A percentile compares a stretch with the other conserved stretches of the same genome.
phyloP scores from a whole-genome alignment of 1,140 invertebrate genomes.

The Drosophila sechellia region DNA sequence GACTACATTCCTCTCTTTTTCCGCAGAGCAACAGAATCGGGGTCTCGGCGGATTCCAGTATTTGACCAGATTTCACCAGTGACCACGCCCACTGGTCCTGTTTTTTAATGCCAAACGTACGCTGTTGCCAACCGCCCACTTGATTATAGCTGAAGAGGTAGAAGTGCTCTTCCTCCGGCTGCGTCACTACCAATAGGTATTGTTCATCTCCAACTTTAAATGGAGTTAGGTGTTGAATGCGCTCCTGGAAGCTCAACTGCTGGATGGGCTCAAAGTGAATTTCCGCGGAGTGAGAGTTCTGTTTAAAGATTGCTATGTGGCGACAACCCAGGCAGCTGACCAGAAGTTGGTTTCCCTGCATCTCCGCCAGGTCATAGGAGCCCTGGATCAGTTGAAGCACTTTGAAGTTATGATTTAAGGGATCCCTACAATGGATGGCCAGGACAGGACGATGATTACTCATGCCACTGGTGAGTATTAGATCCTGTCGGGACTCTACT shows the following conservation, averaged over 20 bases:
- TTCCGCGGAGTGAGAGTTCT: background rate
- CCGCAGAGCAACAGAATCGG: conserved; percentile 46
- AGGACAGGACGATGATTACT: conserved; percentile 44
- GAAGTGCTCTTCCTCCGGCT: conserved; percentile 49
- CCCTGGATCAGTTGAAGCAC: conserved; percentile 60
- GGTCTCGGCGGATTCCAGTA: conserved; percentile 4
- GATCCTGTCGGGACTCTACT: background rate
- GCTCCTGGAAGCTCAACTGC: conserved; percentile 47
- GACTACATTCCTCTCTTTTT: conserved; percentile 10
- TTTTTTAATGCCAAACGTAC: conserved; percentile 55
- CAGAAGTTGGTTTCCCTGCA: conserved; percentile 52
- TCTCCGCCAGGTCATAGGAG: conserved; percentile 66
- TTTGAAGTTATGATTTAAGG: conserved; percentile 29
- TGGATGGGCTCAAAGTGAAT: conserved; percentile 45
- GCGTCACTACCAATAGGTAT: conserved; percentile 57
- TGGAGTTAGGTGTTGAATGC: conserved; percentile 37
- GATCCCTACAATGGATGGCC: conserved; percentile 38
- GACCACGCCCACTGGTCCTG: conserved; percentile 57
- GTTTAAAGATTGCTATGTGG: conserved; percentile 52
- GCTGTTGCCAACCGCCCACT: conserved; percentile 69
- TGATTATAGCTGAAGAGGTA: conserved; percentile 60
- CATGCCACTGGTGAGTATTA: conserved; percentile 42
- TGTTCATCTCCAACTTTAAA: conserved; percentile 33
- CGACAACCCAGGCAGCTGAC: conserved; percentile 59
- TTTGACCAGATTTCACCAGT: conserved; percentile 14